Base-by-base conservation (phyloP, 92 coral and sea anemone species). In the Zoanthus sansibaricus region DNA sequence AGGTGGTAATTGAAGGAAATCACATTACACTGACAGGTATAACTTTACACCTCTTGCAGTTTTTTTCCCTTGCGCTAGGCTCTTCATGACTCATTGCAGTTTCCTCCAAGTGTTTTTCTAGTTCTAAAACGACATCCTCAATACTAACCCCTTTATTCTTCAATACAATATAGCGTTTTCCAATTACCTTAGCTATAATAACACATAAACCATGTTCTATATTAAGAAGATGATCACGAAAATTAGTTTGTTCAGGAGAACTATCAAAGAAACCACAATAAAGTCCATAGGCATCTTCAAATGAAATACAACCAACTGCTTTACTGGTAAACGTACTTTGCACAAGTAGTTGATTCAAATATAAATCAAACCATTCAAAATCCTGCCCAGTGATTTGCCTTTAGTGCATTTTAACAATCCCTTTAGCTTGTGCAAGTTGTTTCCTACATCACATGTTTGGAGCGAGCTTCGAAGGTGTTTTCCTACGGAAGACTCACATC, bases 231-330 rank as follows among this genome's bases (percentile, higher is more conserved):
- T 91, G 91, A 77, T 87, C 93, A 33, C 90, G 89, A 79, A 90
- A 90, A 37, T 54, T 64, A 47, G 91, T 87, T 56, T 91, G 86
- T 10, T 91, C 87, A 18, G 94, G 87, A 83, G 78, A 17, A 66
- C 91, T 91, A 77, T 91, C 89, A 71, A 91, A 45, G 77, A 91
- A 91, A 79, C 89, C 91, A 69, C 94, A 91, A 78, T 83, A 91
- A 42, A 91, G 61, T 31, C 91, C 91, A 51, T 87, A 87, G 18
- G 89, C 89, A 83, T 91, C 89, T 82, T 91, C 86, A 83, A 88
- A 82, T 69, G 89, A 88, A 46, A 91, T 31, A 77, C 83, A 88
- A 64, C 94, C 91, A 74, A 91, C 49, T 64, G 84, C 91, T 61
- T 88, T 91, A 58, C 78, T 71, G 32, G 54, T 64, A 47, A 71